Evolutionary conservation across 2,888 invertebrate genomes (phyloP), one percentile per base, ranked within the genome.

Genomic region (Orchesella flavescens): DNA sequence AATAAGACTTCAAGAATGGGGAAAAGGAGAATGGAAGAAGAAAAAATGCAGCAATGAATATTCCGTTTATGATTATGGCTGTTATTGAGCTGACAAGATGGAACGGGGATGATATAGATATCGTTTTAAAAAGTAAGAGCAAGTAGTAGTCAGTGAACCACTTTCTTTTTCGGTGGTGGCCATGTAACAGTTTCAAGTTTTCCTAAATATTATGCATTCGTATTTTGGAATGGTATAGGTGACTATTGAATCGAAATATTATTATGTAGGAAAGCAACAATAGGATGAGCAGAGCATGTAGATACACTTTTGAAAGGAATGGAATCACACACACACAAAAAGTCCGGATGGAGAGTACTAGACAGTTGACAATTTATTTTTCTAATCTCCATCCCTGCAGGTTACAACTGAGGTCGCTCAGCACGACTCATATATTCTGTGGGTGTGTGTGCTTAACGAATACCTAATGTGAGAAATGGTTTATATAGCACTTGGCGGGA

Each of bases 321-420:
- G 73, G 73, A 72, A 80, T 73, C 57, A 59, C 65, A 80, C 57
- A 59, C 65, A 80, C 34, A 34, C 57, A 69, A 74, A 81, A 44
- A 81, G 82, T 69, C 71, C 75, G 82, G 75, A 82, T 76, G 75
- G 59, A 69, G 61, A 49, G 75, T 71, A 75, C 61, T 75, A 82
- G 82, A 82, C 82, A 82, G 82, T 76, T 82, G 82, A 82, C 75
- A 82, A 82, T 82, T 75, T 82, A 82, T 82, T 82, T 81, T 82
- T 82, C 82, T 82, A 82, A 82, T 82, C 82, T 82, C 59, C 53
- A 82, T 82, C 75, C n/a, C 75, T 82, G 57, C 74, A 74, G 81
- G 74, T 81, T 74, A 74, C 68, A 80, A 63, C 71, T 46, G 69
- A 77, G 43, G 76, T 57, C 68, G 66, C 65, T 21, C 66, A 23